Conservation (phyloP, 64 coral and sea anemone species). For the Montipora foliosa region DNA sequence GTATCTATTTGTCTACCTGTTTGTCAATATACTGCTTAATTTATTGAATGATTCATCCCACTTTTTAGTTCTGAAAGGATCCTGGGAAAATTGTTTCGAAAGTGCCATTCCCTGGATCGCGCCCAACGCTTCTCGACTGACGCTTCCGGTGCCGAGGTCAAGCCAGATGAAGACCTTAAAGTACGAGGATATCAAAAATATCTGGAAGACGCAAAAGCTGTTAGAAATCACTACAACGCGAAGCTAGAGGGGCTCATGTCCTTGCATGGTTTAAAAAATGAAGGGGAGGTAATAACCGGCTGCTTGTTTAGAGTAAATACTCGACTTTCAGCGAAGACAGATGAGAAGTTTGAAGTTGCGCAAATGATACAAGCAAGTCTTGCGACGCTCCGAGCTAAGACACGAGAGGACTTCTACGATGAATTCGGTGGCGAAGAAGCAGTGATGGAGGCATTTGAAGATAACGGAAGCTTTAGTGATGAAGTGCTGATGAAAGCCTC, state of each 20-base stretch:
- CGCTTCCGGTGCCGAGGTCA: slow-evolving; percentile 2
- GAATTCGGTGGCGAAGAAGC: slow-evolving; percentile 81
- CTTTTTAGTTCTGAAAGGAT: slow-evolving; percentile 72
- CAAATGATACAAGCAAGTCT: slow-evolving; percentile 90
- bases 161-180: slow-evolving; percentile 70
- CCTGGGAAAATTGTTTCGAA: slow-evolving; percentile 85
- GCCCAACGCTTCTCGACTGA: slow-evolving; percentile 66
- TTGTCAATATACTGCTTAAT: background rate
- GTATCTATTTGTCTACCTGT: background rate
- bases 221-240: slow-evolving; percentile 72
- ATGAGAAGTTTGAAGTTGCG: slow-evolving; percentile 88
- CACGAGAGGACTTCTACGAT: slow-evolving; percentile 69
- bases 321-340: slow-evolving; percentile 80
- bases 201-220: slow-evolving; percentile 54
- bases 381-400: slow-evolving; percentile 56
- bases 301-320: slow-evolving; percentile 76
- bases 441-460: slow-evolving; percentile 74
- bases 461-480: slow-evolving; percentile 25
- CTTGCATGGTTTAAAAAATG: slow-evolving; percentile 77
- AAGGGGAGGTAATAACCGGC: slow-evolving; percentile 85
- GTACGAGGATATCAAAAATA: slow-evolving; percentile 55
- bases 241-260: slow-evolving; percentile 84
- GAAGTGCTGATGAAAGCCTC: slow-evolving; percentile 78
- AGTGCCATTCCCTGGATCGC: slow-evolving; percentile 74
- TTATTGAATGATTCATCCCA: background rate